Evolutionary conservation across 2,888 invertebrate genomes (phyloP), one percentile per base, ranked within the genome.

Genomic region (Callyntrura sp.): DNA sequence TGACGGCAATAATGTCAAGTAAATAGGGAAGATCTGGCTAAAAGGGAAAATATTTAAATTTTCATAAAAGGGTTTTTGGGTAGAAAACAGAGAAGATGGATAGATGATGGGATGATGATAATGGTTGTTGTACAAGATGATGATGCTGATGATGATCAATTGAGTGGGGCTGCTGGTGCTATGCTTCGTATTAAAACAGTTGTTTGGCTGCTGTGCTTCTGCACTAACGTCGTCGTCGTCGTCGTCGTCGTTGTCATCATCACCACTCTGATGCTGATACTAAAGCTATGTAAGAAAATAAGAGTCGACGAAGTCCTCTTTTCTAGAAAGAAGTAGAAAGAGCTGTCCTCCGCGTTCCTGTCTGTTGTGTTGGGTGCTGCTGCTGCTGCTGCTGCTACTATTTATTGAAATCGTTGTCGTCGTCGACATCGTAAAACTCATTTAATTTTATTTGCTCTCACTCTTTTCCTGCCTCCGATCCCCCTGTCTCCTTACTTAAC

Each of bases 381-480:
- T n/a, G n/a, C n/a, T n/a, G n/a, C n/a, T n/a, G n/a, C n/a, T n/a
- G n/a, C n/a, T n/a, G n/a, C 35, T 35, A 35, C 62, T 62, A 43
- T 68, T 68, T 68, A 68, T 76, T 76, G 51, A 76, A 76, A 51
- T 68, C 60, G 17, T 60, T 17, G 43, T 76, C 48, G 45, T 73
- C 23, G 51, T 68, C 60, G 60, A 17, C 14, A 17, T 76, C 48
- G 45, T 73, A 51, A 76, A 76, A 76, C 76, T 76, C 76, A 76
- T 76, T 76, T 76, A 76, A 25, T 76, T 76, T 76, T 76, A 76
- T 76, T 76, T 76, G 76, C 51, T 76, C 25, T 76, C 48, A 25
- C 48, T 76, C 76, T 76, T 48, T 20, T 73, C 68, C 43, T 11
- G 25, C 25, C 28, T 28, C 14, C 35, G 1, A n/a, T 57, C n/a